Conservation (phyloP, 1,140 invertebrate genomes). For the Eupristina koningsbergeri region DNA sequence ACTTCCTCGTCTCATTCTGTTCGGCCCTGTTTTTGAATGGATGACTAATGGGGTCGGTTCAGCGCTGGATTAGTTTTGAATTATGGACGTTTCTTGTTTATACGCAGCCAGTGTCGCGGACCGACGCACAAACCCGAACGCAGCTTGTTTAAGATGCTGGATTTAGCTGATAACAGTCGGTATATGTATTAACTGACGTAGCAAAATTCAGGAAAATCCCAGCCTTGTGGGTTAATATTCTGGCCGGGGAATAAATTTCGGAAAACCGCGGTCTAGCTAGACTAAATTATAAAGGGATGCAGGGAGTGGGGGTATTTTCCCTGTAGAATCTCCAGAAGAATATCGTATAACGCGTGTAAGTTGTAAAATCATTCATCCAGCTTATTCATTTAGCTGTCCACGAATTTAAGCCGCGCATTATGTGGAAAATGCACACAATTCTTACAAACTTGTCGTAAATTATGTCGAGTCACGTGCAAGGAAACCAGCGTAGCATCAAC, state of each 20-base stretch:
- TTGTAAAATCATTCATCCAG: no score
- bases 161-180: background rate
- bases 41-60: constrained; percentile 41
- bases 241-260: background rate
- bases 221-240: background rate
- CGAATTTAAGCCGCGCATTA: no score
- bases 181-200: background rate
- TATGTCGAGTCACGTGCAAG: background rate
- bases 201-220: background rate
- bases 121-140: background rate
- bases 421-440: no score
- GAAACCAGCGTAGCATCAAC: no score
- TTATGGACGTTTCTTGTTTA: constrained; percentile 49
- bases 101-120: background rate
- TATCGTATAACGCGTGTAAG: background rate
- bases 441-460: background rate
- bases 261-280: background rate
- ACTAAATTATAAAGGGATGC: no score
- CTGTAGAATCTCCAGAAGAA: background rate
- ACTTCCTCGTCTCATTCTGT: background rate
- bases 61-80: constrained; percentile 48
- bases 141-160: constrained; percentile 27
- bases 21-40: constrained; percentile 14
- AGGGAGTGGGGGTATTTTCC: no score
- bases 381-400: no score